Conservation (phyloP, 2,888 invertebrate genomes). For the Dinocampus coccinellae region DNA sequence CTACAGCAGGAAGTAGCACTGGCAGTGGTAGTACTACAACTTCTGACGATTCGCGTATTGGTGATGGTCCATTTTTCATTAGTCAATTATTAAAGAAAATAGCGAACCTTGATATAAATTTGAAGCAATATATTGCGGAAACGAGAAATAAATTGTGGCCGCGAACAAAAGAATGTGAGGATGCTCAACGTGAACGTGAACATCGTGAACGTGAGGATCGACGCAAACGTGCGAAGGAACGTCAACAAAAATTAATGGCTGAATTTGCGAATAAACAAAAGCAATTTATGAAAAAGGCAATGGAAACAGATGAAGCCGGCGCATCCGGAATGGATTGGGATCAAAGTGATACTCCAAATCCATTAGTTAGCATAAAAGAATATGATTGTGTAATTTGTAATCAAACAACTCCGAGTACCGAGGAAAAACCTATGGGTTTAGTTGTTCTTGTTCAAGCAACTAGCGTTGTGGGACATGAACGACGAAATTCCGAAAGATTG, state of each 20-base stretch:
- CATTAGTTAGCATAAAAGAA: constrained; percentile 74
- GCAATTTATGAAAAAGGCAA: constrained; percentile 88
- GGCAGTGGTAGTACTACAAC: constrained; percentile 23
- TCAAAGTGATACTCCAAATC: constrained; percentile 73
- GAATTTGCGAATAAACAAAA: constrained; percentile 93
- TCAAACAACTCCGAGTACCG: constrained; percentile 87
- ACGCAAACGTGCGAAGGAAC: constrained; percentile 86
- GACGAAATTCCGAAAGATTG: constrained; percentile 73
- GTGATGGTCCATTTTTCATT: constrained; percentile 91
- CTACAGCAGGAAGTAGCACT: constrained; percentile 55
- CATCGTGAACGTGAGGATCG: constrained; percentile 85
- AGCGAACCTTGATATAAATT: constrained; percentile 78
- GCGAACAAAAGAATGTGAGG: constrained; percentile 82
- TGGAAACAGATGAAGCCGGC: constrained; percentile 72
- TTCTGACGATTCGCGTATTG: constrained; percentile 71
- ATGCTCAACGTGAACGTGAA: constrained; percentile 79
- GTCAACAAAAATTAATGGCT: constrained; percentile 92
- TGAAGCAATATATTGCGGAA: constrained; percentile 78
- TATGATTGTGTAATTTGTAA: constrained; percentile 98
- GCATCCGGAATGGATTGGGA: constrained; percentile 76
- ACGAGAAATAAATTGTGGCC: constrained; percentile 86
- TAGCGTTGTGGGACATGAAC: constrained; percentile 87
- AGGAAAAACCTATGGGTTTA: constrained; percentile 87
- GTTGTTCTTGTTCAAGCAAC: constrained; percentile 89
- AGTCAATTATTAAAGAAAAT: constrained; percentile 84